A percentile compares a stretch with the other conserved stretches of the same genome.
phyloP scores from a whole-genome alignment of 92 coral and sea anemone genomes.

The Palythoa caribaeorum region DNA sequence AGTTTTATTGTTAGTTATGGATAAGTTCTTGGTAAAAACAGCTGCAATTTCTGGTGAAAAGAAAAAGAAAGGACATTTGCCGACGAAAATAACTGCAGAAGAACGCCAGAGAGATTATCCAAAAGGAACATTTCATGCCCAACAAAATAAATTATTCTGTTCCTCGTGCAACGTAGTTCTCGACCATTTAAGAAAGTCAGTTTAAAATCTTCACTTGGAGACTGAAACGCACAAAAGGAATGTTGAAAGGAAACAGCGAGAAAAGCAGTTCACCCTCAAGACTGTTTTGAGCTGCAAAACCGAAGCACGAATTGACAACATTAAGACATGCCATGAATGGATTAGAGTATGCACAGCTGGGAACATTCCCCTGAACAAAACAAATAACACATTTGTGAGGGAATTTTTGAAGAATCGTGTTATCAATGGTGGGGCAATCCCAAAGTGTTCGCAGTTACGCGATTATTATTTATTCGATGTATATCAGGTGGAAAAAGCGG shows the following conservation, averaged over 20 bases:
- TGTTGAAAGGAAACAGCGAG: slow-evolving; percentile 6
- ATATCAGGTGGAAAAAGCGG: slow-evolving; percentile 54
- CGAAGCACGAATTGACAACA: slow-evolving; percentile 18
- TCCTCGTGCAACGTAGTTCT: slow-evolving; percentile 16
- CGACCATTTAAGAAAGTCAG: slow-evolving; percentile 23
- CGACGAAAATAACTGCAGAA: slow-evolving; percentile 2
- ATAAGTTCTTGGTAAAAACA: background rate
- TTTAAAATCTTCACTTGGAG: slow-evolving; percentile 18
- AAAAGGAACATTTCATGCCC: slow-evolving; percentile 21
- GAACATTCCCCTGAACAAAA: slow-evolving; percentile 17
- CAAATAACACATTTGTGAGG: background rate
- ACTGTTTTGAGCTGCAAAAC: slow-evolving; percentile 34
- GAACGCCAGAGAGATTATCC: slow-evolving; percentile 8
- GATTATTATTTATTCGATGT: slow-evolving; percentile 70
- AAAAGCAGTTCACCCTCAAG: slow-evolving; percentile 38
- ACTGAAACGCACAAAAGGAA: slow-evolving; percentile 16
- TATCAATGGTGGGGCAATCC: slow-evolving; percentile 71
- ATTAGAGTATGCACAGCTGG: slow-evolving; percentile 31
- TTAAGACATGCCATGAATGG: slow-evolving; percentile 36
- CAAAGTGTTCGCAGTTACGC: slow-evolving; percentile 66
- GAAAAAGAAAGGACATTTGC: slow-evolving; percentile 7
- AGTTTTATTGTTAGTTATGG: too few relatives aligned
- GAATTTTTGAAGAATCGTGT: slow-evolving; percentile 41
- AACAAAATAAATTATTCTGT: background rate
- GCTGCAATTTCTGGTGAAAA: background rate